phyloP scores from a whole-genome alignment of 2,113 vertebrate species.

The Junco hyemalis region DNA sequence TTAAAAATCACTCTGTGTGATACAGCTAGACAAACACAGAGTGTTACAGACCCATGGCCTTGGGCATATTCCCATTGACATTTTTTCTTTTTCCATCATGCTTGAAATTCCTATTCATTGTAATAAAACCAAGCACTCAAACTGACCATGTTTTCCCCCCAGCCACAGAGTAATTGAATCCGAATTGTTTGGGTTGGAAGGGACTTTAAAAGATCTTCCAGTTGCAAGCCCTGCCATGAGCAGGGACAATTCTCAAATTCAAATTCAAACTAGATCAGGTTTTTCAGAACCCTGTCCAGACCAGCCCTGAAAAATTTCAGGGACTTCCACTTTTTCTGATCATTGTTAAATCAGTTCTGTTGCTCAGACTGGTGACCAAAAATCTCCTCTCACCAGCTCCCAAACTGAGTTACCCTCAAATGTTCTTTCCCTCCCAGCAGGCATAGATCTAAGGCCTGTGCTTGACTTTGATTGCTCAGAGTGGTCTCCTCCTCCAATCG shows the following conservation, averaged over 20 bases:
- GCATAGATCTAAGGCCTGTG: background rate
- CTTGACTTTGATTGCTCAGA: background rate
- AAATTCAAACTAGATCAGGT: too few relatives aligned
- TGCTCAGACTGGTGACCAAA: background rate
- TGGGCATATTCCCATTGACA: background rate
- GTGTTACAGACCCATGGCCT: background rate
- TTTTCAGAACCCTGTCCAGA: background rate
- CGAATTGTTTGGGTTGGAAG: background rate
- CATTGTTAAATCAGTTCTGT: background rate
- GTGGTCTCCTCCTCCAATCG: background rate
- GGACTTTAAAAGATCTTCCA: background rate
- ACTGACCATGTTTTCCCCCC: background rate
- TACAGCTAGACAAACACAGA: background rate
- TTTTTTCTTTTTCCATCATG: background rate
- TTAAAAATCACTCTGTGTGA: background rate
- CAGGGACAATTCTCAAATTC: background rate
- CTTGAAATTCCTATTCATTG: background rate
- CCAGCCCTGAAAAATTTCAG: background rate
- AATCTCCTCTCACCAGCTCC: background rate
- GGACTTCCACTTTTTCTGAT: background rate
- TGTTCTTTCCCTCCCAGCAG: background rate
- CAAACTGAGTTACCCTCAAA: background rate
- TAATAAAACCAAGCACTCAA: background rate
- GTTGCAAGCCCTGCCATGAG: background rate
- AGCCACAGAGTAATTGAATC: background rate